Evolutionary conservation across 1,140 invertebrate species (phyloP).

Genomic region (Papilio glaucus): DNA sequence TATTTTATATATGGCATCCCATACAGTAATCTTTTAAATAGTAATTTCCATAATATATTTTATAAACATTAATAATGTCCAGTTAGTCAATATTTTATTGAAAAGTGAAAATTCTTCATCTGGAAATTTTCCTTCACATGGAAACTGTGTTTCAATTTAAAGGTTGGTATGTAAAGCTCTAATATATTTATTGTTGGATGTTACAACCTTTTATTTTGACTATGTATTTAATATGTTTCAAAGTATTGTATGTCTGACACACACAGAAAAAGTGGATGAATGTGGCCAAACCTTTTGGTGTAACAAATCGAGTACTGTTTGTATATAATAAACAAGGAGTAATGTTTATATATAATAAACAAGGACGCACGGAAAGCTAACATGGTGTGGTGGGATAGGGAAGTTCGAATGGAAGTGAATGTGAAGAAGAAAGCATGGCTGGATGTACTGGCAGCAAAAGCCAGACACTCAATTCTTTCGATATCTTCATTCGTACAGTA

Average conservation of each 20-base stretch:
- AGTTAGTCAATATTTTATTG: not conserved
- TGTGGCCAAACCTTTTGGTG: no score
- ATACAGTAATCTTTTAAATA: not conserved
- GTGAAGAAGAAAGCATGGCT: no score
- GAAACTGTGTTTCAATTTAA: constrained; percentile 4
- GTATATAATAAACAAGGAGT: no score
- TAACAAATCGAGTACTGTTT: no score
- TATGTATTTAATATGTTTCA: not conserved
- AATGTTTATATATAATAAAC: not conserved
- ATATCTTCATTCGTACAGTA: no score
- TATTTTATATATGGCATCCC: not conserved
- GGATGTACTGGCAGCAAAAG: no score
- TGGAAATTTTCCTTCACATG: constrained; percentile 10
- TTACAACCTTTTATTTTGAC: not conserved
- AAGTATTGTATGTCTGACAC: not conserved
- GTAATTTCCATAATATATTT: constrained; percentile 14
- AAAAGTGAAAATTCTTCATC: constrained; percentile 10
- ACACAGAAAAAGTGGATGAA: no score
- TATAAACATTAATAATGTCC: not conserved
- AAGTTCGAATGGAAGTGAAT: no score
- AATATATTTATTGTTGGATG: not conserved
- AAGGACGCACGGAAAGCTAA: no score
- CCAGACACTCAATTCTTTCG: no score
- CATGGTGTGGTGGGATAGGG: no score
- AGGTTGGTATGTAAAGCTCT: not conserved